Conservation (phyloP, 2,113 vertebrate genomes). For the Noturus placidus region DNA sequence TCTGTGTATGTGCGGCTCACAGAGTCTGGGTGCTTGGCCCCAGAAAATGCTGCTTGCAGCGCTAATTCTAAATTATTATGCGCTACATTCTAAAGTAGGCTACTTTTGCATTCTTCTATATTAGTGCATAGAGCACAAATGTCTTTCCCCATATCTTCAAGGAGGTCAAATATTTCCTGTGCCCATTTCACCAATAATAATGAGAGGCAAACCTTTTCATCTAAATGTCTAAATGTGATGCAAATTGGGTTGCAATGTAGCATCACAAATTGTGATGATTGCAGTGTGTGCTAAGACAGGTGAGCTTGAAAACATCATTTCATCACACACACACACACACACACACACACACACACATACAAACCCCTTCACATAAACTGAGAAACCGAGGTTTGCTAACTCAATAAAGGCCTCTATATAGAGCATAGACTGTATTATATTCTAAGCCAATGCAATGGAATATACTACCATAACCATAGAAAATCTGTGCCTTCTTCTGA, state of each 20-base stretch:
- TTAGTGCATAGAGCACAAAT: neutral
- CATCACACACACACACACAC: neutral
- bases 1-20: too few species aligned
- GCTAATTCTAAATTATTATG: too few species aligned
- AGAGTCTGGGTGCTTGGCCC: too few species aligned
- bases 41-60: too few species aligned
- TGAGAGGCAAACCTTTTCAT: neutral
- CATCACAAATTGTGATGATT: neutral
- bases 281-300: constrained; percentile 2
- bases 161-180: neutral
- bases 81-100: neutral
- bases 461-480: neutral
- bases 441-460: neutral
- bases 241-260: neutral
- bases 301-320: neutral
- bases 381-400: constrained; percentile 3
- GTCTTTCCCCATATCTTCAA: neutral
- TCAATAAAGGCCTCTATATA: constrained; percentile 9
- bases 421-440: neutral
- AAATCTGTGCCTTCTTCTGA: neutral
- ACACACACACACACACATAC: constrained; percentile 14
- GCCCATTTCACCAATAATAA: neutral
- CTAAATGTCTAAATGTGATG: constrained; percentile 3
- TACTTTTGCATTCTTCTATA: neutral
- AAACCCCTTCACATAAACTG: neutral